These are phyloP conservation scores for Albula glossodonta DNA, from an alignment of 2,113 vertebrate genomes.

Conservation along the genomic window DNA sequence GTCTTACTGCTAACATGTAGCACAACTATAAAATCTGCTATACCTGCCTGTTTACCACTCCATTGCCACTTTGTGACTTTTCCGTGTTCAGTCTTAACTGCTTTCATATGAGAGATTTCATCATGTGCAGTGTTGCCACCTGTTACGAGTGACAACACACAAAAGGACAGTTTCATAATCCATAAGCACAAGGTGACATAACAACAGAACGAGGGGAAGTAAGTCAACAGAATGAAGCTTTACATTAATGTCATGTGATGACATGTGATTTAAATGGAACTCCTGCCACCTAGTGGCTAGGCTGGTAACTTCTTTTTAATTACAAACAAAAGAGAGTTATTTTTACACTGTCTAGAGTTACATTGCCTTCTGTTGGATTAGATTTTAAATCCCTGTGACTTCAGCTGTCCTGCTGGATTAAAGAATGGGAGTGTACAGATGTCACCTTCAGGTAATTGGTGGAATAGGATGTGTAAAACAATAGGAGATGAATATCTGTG, in stretches of 20 bases:
- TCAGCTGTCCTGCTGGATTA: not conserved
- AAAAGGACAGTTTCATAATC: not conserved
- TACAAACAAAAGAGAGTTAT: not conserved
- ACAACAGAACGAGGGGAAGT: not conserved
- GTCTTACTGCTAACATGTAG: too few relatives aligned
- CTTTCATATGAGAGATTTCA: not conserved
- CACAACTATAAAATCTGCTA: not conserved
- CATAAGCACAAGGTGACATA: not conserved
- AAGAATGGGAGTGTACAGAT: not conserved
- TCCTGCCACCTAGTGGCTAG: slow-evolving; percentile 40
- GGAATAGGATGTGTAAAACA: not conserved
- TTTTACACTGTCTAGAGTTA: not conserved
- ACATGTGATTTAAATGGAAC: not conserved
- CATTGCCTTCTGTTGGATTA: not conserved
- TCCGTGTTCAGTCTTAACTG: not conserved
- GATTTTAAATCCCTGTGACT: not conserved
- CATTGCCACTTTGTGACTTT: not conserved
- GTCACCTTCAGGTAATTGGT: not conserved
- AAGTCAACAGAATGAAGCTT: not conserved
- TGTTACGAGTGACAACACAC: not conserved
- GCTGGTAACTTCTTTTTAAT: not conserved
- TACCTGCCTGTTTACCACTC: not conserved
- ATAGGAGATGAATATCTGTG: not conserved
- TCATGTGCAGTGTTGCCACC: not conserved
- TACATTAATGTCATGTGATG: not conserved